Evolutionary conservation across 2,113 vertebrate species (phyloP), one percentile per base, ranked within the genome.

Genomic region (Chrysemys picta): DNA sequence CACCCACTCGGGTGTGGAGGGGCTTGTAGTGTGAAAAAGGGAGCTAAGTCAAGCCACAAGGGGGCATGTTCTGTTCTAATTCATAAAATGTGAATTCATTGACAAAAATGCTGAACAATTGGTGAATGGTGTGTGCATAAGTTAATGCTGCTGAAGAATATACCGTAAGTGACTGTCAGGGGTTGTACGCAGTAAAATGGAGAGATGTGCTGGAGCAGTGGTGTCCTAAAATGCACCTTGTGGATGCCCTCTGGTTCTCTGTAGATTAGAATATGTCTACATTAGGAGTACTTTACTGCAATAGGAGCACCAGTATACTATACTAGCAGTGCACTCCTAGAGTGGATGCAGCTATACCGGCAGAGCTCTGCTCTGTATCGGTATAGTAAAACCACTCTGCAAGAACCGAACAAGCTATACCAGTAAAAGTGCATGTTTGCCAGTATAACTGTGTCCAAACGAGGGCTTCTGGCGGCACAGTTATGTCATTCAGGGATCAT

Each of bases 51-150:
- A 50, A 93, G 95, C 97, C 97, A 96, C 97, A 91, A 97, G 97
- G 94, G 97, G 97, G 97, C 97, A 93, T 92, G 95, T 93, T 96
- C 96, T 94, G 85, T 87, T 92, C 96, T 86, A 87, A 97, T 98
- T 97, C 97, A 98, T 96, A 98, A 98, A 97, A 96, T 95, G 97
- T 86, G 91, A 93, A 95, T 97, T 96, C 97, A 97, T 98, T 98
- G 97, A 97, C 95, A 97, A 98, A 98, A 96, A 89, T 8, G 85
- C 95, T 38, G 93, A 90, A 90, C 91, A 89, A 87, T 57, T 42
- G 92, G 93, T 98, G 97, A 98, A 98, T 97, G 97, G 95, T 69
- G 97, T 85, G 95, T 38, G 93, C 93, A 83, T 80, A 94, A 96
- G 95, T 89, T 91, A 91, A 81, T 72, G 95, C 93, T 84, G 86